These are phyloP conservation scores for Leptopilina drosophilae DNA, from an alignment of 2,888 invertebrate genomes.

Conservation along the genomic window DNA sequence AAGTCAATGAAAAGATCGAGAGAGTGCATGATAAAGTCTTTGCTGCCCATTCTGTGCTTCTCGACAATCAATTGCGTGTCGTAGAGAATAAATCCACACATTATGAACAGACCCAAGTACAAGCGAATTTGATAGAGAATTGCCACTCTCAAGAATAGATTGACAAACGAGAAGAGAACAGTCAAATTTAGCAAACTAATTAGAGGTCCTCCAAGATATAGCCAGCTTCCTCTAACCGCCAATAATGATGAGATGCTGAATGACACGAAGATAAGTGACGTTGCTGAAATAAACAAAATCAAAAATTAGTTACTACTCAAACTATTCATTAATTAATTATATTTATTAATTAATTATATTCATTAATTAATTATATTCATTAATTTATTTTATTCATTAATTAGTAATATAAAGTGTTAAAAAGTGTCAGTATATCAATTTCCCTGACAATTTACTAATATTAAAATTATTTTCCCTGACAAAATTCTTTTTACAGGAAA, in stretches of 20 bases:
- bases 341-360: no score
- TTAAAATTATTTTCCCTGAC: no score
- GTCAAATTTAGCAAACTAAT: conserved; percentile 90
- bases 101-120: conserved; percentile 91
- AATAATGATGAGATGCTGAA: conserved; percentile 93
- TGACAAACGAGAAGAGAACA: conserved; percentile 87
- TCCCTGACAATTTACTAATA: no score
- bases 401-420: no score
- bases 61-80: conserved; percentile 99
- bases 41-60: conserved; percentile 92
- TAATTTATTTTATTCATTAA: no score
- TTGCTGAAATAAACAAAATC: conserved; percentile 75
- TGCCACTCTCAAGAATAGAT: conserved; percentile 91
- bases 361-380: no score
- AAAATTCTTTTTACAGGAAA: no score
- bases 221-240: conserved; percentile 91
- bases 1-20: conserved; percentile 97
- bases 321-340: no score
- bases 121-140: conserved; percentile 90
- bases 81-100: conserved; percentile 97
- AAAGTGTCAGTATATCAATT: no score
- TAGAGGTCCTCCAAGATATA: conserved; percentile 93
- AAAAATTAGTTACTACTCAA: background rate
- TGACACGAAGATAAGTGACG: conserved; percentile 92
- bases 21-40: conserved; percentile 94